A percentile compares a stretch with the other conserved stretches of the same genome.
These are phyloP conservation scores for Ischnus inquisitorius DNA, from an alignment of 2,888 invertebrate genomes.

Conservation along the genomic window DNA sequence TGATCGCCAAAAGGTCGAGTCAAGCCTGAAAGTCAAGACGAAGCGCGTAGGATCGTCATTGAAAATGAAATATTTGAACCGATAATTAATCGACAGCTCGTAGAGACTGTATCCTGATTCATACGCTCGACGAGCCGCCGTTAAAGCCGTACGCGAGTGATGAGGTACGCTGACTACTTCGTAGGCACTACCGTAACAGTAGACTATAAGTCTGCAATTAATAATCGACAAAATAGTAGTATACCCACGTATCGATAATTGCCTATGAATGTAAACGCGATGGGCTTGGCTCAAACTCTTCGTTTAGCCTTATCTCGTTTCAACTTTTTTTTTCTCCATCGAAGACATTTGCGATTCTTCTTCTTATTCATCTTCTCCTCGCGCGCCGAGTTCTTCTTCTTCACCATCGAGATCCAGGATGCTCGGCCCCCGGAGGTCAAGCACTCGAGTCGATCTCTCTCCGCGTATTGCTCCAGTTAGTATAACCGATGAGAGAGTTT, in stretches of 20 bases:
- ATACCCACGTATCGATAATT: constrained; percentile 63
- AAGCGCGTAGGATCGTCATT: not conserved
- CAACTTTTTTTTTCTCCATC: not conserved
- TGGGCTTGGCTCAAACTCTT: constrained; percentile 55
- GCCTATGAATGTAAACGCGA: constrained; percentile 53
- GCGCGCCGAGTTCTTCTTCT: constrained; percentile 41
- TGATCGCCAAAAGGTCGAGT: not conserved
- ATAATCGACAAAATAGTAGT: constrained; percentile 54
- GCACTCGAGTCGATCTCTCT: constrained; percentile 40
- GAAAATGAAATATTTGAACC: not conserved
- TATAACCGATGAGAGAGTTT: constrained; percentile 30
- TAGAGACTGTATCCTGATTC: not conserved
- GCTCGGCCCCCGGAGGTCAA: constrained; percentile 53
- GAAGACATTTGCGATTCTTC: constrained; percentile 27
- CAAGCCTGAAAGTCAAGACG: not conserved
- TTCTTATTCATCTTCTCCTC: constrained; percentile 23
- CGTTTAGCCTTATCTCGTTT: constrained; percentile 42
- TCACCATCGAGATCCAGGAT: constrained; percentile 62
- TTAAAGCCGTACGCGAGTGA: not conserved
- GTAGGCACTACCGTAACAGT: constrained; percentile 7
- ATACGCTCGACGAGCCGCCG: not conserved
- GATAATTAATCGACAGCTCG: constrained; percentile 10
- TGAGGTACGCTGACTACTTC: not conserved
- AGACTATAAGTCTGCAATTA: constrained; percentile 53
- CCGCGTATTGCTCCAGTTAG: constrained; percentile 62